Evolutionary conservation across 2,113 vertebrate genomes (phyloP), one percentile per base, ranked within the genome.

Genomic region (Dicerorhinus sumatrensis): DNA sequence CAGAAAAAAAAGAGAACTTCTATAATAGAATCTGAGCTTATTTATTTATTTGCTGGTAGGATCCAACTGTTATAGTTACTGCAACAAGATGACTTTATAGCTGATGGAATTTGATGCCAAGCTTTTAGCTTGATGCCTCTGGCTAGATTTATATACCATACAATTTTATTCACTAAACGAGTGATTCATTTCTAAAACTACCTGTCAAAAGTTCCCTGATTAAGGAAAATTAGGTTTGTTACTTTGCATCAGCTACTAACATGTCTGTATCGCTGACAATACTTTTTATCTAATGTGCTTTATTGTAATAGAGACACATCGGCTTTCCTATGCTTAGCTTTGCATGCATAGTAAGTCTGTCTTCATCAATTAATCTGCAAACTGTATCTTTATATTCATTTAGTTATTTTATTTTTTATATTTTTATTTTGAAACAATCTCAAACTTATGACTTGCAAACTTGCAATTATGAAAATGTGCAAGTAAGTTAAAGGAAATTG

Each of bases 21-120:
- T 95, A 80, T 85, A 96, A 97, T 96, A 89, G 93, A 97, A 46
- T 87, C 77, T 31, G 86, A 90, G 83, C 17, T 97, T 97, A 73
- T 86, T 89, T 63, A 70, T 85, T 81, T 94, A 94, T 97, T 98
- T 91, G n/a, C 36, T 96, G 23, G 51, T 94, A 98, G 79, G 14
- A 72, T 17, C 87, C 63, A 91, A 93, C 58, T 80, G 25, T 94
- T 97, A 73, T 48, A 97, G 95, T 86, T 98, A 98, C 87, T 93
- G 20, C 94, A 94, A 46, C 1, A 94, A 96, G 29, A 97, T 33
- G 33, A 96, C 95, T 97, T 98, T 91, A 79, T 72, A 96, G 63
- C 33, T 96, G n/a, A 72, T 67, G 60, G 81, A 98, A 97, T 98
- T 81, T 98, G 76, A 97, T 97, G 80, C 73, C 80, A 76, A 96